Evolutionary conservation across 2,888 invertebrate species (phyloP).

Genomic region (Parascotia fuliginaria): DNA sequence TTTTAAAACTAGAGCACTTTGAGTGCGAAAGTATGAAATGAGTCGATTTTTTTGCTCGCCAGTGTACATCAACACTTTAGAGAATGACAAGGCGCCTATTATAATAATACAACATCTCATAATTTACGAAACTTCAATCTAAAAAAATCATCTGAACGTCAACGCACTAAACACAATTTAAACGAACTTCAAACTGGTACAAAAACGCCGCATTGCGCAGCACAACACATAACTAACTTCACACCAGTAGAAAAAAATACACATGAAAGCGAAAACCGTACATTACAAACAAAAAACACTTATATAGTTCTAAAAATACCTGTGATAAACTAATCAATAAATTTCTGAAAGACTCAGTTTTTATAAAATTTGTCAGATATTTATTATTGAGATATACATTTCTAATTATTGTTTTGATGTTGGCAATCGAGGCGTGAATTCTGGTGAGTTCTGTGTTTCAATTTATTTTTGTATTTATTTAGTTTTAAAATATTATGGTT

Average conservation of each 20-base stretch:
- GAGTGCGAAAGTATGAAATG: too few species aligned
- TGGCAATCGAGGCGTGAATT: constrained; percentile 19
- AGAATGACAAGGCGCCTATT: too few species aligned
- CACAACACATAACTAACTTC: constrained; percentile 49
- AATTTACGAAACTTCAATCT: neutral
- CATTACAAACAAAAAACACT: constrained; percentile 29
- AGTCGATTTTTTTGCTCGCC: too few species aligned
- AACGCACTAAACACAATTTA: constrained; percentile 44
- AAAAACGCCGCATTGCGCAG: constrained; percentile 70
- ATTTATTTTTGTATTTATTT: too few species aligned
- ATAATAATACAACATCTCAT: too few species aligned
- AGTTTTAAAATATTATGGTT: too few species aligned
- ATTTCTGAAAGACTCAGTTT: constrained; percentile 2
- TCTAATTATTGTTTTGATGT: constrained; percentile 30
- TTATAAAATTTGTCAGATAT: constrained; percentile 7
- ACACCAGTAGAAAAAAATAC: constrained; percentile 51
- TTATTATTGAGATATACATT: constrained; percentile 11
- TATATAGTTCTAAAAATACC: constrained; percentile 33
- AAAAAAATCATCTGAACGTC: constrained; percentile 3
- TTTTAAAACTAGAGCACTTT: too few species aligned
- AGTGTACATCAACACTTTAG: too few species aligned
- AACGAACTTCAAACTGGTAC: constrained; percentile 58
- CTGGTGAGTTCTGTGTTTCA: constrained; percentile 37
- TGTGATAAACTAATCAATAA: constrained; percentile 44
- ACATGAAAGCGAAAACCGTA: constrained; percentile 37